Conservation (phyloP, 1,140 invertebrate species). For the Caenorhabditis latens region DNA sequence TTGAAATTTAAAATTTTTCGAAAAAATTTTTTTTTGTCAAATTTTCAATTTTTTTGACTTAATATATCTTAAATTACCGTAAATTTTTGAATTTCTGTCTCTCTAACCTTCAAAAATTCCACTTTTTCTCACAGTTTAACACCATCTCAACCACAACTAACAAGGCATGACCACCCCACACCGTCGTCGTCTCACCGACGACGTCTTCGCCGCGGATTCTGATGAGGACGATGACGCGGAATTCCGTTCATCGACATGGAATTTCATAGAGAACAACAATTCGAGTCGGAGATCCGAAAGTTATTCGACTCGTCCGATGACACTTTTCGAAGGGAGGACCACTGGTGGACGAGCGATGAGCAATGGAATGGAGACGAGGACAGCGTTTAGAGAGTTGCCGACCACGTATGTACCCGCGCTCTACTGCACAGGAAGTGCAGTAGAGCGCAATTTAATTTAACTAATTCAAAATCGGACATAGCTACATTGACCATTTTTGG, state of each 20-base stretch:
- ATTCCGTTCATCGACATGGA: constrained; percentile 36
- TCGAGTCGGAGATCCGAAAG: background rate
- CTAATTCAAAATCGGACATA: no score
- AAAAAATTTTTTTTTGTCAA: no score
- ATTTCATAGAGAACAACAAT: constrained; percentile 6
- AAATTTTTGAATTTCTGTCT: no score
- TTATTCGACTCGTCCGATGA: background rate
- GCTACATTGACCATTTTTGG: no score
- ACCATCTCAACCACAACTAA: background rate
- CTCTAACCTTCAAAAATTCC: no score
- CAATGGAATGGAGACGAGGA: background rate
- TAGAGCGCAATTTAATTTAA: background rate
- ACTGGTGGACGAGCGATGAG: background rate
- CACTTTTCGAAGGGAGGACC: background rate
- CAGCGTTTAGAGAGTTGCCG: constrained; percentile 3
- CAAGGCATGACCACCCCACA: background rate
- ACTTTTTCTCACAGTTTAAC: background rate
- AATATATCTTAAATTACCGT: no score
- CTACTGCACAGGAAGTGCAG: background rate
- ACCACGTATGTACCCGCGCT: background rate
- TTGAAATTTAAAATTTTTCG: no score
- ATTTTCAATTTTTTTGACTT: no score
- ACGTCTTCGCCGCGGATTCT: constrained; percentile 15
- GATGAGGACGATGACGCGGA: constrained; percentile 29
- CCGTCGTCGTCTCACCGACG: background rate